phyloP scores from a whole-genome alignment of 2,797 vertebrate genomes.

The Sebastes kiyomatsui region DNA sequence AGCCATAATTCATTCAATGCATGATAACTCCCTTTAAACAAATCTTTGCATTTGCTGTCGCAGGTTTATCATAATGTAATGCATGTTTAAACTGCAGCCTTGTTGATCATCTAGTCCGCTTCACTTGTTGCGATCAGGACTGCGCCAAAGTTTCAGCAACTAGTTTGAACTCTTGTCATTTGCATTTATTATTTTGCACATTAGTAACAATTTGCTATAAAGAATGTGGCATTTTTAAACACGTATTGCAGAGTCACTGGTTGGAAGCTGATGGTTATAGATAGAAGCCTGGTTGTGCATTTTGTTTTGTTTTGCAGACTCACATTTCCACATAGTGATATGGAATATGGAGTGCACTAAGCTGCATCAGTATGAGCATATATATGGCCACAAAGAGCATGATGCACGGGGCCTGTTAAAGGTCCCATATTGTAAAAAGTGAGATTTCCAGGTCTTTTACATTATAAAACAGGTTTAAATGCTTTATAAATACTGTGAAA shows the following conservation, averaged over 20 bases:
- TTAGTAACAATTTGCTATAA: neutral
- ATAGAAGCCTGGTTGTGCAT: neutral
- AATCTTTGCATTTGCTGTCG: conserved; percentile 24
- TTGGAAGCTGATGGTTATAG: neutral
- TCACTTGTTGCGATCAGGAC: conserved; percentile 55
- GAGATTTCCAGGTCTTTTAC: too few relatives aligned
- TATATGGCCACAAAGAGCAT: neutral
- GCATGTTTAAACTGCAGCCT: conserved; percentile 6
- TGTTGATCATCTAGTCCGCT: conserved; percentile 25
- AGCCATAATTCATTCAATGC: conserved; percentile 31
- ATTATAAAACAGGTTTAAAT: too few relatives aligned
- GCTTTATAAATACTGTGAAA: too few relatives aligned
- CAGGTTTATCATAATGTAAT: conserved; percentile 1
- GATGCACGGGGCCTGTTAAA: too few relatives aligned
- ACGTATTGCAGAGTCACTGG: neutral
- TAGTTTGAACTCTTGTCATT: neutral
- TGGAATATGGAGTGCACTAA: neutral
- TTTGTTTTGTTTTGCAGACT: neutral
- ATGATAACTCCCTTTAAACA: conserved; percentile 28
- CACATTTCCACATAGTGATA: neutral
- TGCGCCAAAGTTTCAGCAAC: conserved; percentile 19
- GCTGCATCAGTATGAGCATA: neutral
- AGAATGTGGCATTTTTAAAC: neutral
- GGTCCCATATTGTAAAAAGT: too few relatives aligned
- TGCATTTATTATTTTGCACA: neutral